Evolutionary conservation across 1,140 invertebrate genomes (phyloP).

Genomic region (Bombyx mori): DNA sequence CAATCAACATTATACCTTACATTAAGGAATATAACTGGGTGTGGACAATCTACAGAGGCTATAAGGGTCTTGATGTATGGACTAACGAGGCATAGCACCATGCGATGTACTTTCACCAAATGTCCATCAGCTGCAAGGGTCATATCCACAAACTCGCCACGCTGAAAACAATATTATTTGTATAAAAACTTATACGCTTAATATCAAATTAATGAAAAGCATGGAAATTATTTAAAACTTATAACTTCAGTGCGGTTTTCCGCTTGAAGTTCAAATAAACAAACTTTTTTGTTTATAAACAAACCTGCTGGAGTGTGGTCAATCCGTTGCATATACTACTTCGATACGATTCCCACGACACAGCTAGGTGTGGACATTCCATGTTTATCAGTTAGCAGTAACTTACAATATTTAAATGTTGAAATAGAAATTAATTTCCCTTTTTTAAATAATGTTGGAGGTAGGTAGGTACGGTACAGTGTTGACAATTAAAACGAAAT

Average conservation of each 20-base stretch:
- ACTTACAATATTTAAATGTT: too few species aligned
- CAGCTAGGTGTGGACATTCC: background rate
- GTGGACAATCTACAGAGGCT: constrained; percentile 81
- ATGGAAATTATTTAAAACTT: background rate
- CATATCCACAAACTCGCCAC: constrained; percentile 84
- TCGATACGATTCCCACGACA: background rate
- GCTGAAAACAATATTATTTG: constrained; percentile 44
- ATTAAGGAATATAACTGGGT: constrained; percentile 81
- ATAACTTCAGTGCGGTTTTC: background rate
- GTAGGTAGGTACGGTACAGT: too few species aligned
- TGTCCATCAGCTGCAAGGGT: constrained; percentile 83
- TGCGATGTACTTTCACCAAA: constrained; percentile 81
- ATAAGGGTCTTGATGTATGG: constrained; percentile 84
- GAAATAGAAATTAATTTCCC: too few species aligned
- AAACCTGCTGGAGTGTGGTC: constrained; percentile 1
- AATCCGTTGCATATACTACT: constrained; percentile 3
- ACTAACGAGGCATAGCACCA: constrained; percentile 81
- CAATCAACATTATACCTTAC: constrained; percentile 28
- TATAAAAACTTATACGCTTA: background rate
- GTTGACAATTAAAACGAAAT: too few species aligned
- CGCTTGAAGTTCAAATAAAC: too few species aligned
- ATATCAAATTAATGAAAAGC: too few species aligned
- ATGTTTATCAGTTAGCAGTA: background rate
- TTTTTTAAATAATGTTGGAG: too few species aligned
- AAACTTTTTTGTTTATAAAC: background rate